A percentile compares a stretch with the other conserved stretches of the same genome.
phyloP scores from a whole-genome alignment of 2,113 vertebrate genomes.

The Oreochromis spilurus region DNA sequence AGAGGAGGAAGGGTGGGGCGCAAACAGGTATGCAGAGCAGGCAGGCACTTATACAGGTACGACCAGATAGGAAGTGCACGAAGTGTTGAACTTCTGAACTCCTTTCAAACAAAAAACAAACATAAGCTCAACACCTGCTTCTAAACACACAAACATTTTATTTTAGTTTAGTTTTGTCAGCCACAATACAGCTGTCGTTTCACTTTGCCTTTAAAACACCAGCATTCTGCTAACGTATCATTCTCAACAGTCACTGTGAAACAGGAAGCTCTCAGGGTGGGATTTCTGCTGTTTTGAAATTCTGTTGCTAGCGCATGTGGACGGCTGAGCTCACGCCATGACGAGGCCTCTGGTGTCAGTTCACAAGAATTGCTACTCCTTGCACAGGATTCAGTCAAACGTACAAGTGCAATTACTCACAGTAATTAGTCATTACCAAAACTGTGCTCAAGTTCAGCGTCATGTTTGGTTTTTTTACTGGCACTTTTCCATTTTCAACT shows the following conservation, averaged over 20 bases:
- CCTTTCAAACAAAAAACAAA: neutral
- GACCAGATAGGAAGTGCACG: neutral
- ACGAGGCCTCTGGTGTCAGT: neutral
- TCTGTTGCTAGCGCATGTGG: neutral
- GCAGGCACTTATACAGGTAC: neutral
- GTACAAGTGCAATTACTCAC: neutral
- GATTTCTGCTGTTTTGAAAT: neutral
- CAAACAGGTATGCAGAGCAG: neutral
- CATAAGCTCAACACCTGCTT: neutral
- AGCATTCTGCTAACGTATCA: neutral
- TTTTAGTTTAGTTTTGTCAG: neutral
- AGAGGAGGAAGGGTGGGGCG: neutral
- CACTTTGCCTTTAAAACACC: neutral
- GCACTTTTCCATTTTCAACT: neutral
- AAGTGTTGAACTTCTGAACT: neutral
- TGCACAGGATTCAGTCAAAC: neutral
- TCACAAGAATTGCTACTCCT: neutral
- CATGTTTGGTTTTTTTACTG: neutral
- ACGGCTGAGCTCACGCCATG: neutral
- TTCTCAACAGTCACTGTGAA: neutral
- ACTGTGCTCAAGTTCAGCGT: neutral
- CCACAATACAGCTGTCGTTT: neutral
- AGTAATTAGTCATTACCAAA: neutral
- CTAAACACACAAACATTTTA: neutral
- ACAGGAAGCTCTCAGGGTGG: neutral